These are phyloP conservation scores for Lasaia peninsularis DNA, from an alignment of 1,140 invertebrate species.

Conservation along the genomic window DNA sequence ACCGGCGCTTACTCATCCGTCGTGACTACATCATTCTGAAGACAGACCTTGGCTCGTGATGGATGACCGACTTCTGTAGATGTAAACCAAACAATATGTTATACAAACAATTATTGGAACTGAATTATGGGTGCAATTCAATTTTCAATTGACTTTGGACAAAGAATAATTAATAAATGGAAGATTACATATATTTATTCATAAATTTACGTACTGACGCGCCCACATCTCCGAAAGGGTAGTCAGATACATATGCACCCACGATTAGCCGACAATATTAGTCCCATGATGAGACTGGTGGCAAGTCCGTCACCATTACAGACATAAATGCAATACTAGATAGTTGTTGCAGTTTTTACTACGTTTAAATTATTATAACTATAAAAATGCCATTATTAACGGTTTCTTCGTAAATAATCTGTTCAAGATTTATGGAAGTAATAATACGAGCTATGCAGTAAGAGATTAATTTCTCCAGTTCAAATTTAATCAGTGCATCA, in stretches of 20 bases:
- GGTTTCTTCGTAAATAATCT: neutral
- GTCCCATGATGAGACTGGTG: too few relatives aligned
- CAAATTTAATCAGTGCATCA: slow-evolving; percentile 1
- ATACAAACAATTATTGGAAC: slow-evolving; percentile 2
- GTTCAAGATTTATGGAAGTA: neutral
- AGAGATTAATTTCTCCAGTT: neutral
- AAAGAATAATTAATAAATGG: neutral
- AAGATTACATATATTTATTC: neutral
- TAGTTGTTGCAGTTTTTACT: too few relatives aligned
- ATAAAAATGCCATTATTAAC: neutral
- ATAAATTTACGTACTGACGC: too few relatives aligned
- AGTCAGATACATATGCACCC: too few relatives aligned
- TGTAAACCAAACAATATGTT: slow-evolving; percentile 3
- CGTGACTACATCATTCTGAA: slow-evolving; percentile 5
- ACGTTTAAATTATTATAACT: neutral
- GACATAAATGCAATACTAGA: too few relatives aligned
- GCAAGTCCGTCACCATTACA: too few relatives aligned
- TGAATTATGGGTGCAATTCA: slow-evolving; percentile 1
- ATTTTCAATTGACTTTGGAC: slow-evolving; percentile 1
- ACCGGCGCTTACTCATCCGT: neutral
- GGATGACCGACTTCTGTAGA: neutral
- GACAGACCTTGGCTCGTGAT: neutral
- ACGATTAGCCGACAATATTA: too few relatives aligned
- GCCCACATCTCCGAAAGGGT: too few relatives aligned
- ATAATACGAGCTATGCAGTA: neutral